Percentiles rank a stretch among this genome's conserved stretches.
These are phyloP conservation scores for Dysidea cf. avara DNA, from an alignment of 37 sponge, comb jelly and placozoan genomes.

Conservation along the genomic window DNA sequence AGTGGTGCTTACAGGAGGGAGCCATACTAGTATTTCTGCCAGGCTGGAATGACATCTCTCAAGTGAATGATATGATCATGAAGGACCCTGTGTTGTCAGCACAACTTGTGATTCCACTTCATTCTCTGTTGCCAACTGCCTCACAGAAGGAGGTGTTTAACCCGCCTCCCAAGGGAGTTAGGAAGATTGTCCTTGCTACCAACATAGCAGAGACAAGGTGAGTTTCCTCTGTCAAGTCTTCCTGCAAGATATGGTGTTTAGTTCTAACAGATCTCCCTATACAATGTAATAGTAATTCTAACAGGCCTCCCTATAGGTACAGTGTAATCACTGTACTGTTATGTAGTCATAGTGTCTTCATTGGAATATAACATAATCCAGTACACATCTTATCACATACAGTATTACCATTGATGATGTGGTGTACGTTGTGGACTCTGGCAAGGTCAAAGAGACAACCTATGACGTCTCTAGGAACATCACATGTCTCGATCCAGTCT, in stretches of 20 bases:
- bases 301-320: too few species aligned
- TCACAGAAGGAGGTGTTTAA: slow-evolving; percentile 78
- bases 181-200: slow-evolving; percentile 82
- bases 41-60: slow-evolving; percentile 67
- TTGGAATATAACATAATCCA: too few species aligned
- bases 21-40: slow-evolving; percentile 77
- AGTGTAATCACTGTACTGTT: too few species aligned
- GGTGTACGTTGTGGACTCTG: slow-evolving; percentile 85
- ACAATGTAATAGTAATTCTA: too few species aligned
- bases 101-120: slow-evolving; percentile 71
- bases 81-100: slow-evolving; percentile 47
- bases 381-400: too few species aligned
- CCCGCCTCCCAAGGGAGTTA: slow-evolving; percentile 69
- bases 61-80: slow-evolving; percentile 57
- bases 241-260: too few species aligned
- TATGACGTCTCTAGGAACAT: slow-evolving; percentile 64
- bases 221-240: too few species aligned
- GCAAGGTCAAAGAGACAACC: slow-evolving; percentile 80
- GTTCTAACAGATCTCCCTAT: too few species aligned
- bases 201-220: slow-evolving; percentile 81
- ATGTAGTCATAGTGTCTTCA: too few species aligned
- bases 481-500: slow-evolving; percentile 68
- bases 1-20: slow-evolving; percentile 45
- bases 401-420: slow-evolving; percentile 94
- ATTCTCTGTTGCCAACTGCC: slow-evolving; percentile 76